Evolutionary conservation across 2,797 vertebrate species (phyloP).

Genomic region (Taenioides sp.): DNA sequence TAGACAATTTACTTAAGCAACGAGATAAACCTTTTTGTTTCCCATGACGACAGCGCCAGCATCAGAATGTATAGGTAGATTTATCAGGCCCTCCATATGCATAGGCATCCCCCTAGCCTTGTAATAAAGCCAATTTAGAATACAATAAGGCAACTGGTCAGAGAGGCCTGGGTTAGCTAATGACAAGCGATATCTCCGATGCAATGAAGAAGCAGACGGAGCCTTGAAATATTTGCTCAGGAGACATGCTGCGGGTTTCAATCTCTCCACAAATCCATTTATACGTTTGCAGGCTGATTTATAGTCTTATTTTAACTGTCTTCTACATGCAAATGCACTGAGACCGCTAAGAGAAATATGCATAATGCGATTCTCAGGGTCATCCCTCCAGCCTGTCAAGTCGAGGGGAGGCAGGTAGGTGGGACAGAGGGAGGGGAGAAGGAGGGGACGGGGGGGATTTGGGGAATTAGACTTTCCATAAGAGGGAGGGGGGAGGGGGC

Average conservation of each 20-base stretch:
- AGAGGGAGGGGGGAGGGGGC: conserved; percentile 10
- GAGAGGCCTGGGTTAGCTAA: conserved; percentile 69
- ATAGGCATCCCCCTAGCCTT: conserved; percentile 55
- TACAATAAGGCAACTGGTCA: conserved; percentile 67
- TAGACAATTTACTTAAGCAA: conserved; percentile 35
- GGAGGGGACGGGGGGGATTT: conserved; percentile 34
- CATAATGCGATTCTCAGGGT: conserved; percentile 84
- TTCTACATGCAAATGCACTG: conserved; percentile 80
- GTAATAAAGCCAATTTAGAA: conserved; percentile 74
- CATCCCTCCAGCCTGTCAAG: conserved; percentile 80
- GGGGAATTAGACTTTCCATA: conserved; percentile 60
- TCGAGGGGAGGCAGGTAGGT: conserved; percentile 29
- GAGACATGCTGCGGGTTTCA: conserved; percentile 78
- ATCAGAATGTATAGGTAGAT: conserved; percentile 71
- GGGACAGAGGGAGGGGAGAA: background rate
- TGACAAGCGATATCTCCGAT: conserved; percentile 71
- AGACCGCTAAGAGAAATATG: conserved; percentile 77
- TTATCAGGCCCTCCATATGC: conserved; percentile 68
- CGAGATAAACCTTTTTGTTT: conserved; percentile 47
- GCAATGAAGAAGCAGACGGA: conserved; percentile 13
- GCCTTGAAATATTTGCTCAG: conserved; percentile 78
- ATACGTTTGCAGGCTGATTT: conserved; percentile 81
- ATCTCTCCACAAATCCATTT: conserved; percentile 81
- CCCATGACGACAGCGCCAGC: conserved; percentile 54
- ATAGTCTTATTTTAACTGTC: conserved; percentile 85